Evolutionary conservation across 2,113 vertebrate genomes (phyloP).

Genomic region (Corvus hawaiiensis): DNA sequence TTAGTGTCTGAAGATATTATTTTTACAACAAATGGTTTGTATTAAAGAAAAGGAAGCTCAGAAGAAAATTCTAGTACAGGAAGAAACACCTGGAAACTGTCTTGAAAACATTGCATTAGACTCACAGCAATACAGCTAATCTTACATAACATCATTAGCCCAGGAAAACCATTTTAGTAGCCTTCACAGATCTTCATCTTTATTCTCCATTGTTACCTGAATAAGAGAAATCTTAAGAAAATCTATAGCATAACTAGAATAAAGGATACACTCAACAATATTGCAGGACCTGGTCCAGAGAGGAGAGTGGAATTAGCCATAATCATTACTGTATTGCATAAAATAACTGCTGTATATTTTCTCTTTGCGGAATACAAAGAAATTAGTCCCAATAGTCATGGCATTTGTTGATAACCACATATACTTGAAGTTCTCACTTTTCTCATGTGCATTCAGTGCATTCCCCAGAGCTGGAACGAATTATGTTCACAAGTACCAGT

Average conservation of each 20-base stretch:
- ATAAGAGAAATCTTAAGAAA: neutral
- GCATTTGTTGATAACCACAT: neutral
- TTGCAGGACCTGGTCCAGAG: neutral
- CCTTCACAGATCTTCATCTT: neutral
- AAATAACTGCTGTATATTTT: neutral
- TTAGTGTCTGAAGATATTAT: neutral
- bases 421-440: neutral
- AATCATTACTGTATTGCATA: neutral
- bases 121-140: neutral
- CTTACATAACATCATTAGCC: neutral
- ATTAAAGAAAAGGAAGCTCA: neutral
- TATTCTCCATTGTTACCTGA: neutral
- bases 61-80: neutral
- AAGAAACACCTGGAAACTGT: neutral
- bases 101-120: neutral
- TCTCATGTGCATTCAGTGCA: neutral
- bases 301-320: neutral
- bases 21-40: neutral
- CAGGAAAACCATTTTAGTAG: neutral
- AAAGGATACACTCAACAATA: neutral
- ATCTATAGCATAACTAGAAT: neutral
- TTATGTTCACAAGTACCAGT: neutral
- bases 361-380: neutral
- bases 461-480: neutral
- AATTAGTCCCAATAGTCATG: neutral